phyloP scores from a whole-genome alignment of 2,888 invertebrate genomes.

The Caenorhabditis sp. region DNA sequence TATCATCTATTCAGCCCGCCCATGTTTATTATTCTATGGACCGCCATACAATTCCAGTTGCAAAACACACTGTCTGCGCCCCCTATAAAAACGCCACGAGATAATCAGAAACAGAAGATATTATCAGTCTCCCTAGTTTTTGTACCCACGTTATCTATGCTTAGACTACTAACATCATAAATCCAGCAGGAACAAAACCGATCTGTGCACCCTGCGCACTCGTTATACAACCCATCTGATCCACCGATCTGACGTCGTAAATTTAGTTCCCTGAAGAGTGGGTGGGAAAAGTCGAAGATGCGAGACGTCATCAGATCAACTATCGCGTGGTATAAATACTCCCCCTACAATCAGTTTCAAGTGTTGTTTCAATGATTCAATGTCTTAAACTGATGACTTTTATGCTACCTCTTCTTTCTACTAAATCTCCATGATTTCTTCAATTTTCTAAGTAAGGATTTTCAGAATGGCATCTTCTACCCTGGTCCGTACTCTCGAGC shows the following conservation, averaged over 20 bases:
- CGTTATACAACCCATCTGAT: slow-evolving; percentile 43
- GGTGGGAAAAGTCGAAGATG: slow-evolving; percentile 22
- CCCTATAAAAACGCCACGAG: slow-evolving; percentile 37
- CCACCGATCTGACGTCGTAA: slow-evolving; percentile 52
- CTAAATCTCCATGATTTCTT: too few relatives aligned
- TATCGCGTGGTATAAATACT: slow-evolving; percentile 60
- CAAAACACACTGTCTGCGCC: slow-evolving; percentile 24
- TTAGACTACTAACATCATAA: slow-evolving; percentile 15
- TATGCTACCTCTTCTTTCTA: too few relatives aligned
- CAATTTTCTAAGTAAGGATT: background rate
- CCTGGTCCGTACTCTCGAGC: slow-evolving; percentile 57
- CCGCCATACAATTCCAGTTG: slow-evolving; percentile 39
- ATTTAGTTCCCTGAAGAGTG: slow-evolving; percentile 54
- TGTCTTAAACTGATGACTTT: too few relatives aligned
- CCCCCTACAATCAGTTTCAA: background rate
- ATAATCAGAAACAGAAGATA: slow-evolving; percentile 5
- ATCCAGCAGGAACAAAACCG: slow-evolving; percentile 14
- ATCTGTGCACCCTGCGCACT: slow-evolving; percentile 48
- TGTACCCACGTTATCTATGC: slow-evolving; percentile 13
- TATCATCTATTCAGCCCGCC: background rate
- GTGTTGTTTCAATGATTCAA: slow-evolving; percentile 41
- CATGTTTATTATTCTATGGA: slow-evolving; percentile 42
- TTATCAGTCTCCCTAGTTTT: slow-evolving; percentile 12
- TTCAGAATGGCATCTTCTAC: slow-evolving; percentile 49
- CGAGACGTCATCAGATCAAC: slow-evolving; percentile 62